A percentile compares a stretch with the other conserved stretches of the same genome.
Conservation (phyloP, 2,113 vertebrate species). For the Manacus vitellinus region DNA sequence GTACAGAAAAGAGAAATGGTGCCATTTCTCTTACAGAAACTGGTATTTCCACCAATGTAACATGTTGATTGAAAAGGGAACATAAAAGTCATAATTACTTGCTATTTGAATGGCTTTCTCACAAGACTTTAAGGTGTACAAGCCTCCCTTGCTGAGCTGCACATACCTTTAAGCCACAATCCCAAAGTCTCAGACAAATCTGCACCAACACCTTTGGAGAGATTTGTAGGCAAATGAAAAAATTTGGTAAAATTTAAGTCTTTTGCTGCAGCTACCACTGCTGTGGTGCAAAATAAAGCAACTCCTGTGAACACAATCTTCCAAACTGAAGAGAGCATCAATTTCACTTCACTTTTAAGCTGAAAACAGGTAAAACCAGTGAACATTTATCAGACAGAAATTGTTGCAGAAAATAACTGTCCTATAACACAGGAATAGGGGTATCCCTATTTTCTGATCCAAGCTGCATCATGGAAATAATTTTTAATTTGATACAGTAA, state of each 20-base stretch:
- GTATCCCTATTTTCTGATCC: background rate
- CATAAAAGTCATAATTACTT: background rate
- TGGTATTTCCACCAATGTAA: background rate
- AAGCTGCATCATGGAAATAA: background rate
- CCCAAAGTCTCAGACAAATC: background rate
- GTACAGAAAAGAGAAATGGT: background rate
- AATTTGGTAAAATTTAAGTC: background rate
- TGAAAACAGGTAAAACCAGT: background rate
- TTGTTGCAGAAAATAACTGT: background rate
- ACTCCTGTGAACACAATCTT: background rate
- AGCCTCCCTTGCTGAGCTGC: background rate
- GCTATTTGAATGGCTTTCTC: background rate
- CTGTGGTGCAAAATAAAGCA: background rate
- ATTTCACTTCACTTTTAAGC: background rate
- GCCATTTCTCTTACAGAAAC: background rate
- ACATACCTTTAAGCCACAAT: background rate
- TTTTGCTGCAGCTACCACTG: background rate
- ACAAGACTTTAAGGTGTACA: background rate
- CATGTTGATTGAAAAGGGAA: background rate
- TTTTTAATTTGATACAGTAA: background rate
- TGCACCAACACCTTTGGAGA: background rate
- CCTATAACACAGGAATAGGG: background rate
- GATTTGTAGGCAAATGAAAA: background rate
- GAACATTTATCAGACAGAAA: background rate
- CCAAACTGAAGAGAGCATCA: background rate